Percentiles rank a stretch among this genome's conserved stretches.
Evolutionary conservation across 1,140 invertebrate species (phyloP).

Genomic region (Nasonia vitripennis): DNA sequence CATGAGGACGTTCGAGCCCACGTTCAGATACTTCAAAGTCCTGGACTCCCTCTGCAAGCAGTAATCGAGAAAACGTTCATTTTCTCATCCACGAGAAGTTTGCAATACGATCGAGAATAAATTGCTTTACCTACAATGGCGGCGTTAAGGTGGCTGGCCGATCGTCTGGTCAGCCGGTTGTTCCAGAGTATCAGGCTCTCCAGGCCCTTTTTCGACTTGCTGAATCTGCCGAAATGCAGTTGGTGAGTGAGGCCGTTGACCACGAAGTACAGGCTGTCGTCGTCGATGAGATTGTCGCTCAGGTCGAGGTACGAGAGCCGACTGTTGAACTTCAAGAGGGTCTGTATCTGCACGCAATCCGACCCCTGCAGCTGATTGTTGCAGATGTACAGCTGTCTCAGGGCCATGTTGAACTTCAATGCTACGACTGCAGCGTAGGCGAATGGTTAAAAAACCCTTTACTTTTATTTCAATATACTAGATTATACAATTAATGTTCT

Average conservation of each 20-base stretch:
- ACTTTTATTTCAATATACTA: neutral
- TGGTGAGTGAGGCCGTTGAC: slow-evolving; percentile 47
- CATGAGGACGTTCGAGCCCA: slow-evolving; percentile 25
- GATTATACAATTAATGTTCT: no score
- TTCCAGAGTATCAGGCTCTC: slow-evolving; percentile 43
- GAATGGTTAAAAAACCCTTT: neutral
- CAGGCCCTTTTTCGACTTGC: slow-evolving; percentile 43
- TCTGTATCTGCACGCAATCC: slow-evolving; percentile 42
- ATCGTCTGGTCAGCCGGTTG: slow-evolving; percentile 42
- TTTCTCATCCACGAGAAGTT: neutral
- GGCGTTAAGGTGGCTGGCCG: slow-evolving; percentile 41
- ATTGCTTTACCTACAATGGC: slow-evolving; percentile 55
- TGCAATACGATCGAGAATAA: neutral
- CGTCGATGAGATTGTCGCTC: slow-evolving; percentile 44
- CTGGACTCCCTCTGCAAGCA: slow-evolving; percentile 33
- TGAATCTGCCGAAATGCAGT: slow-evolving; percentile 46
- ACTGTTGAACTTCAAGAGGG: slow-evolving; percentile 47
- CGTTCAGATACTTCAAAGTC: slow-evolving; percentile 36
- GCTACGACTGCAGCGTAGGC: slow-evolving; percentile 22
- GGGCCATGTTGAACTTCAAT: slow-evolving; percentile 51
- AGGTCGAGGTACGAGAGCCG: slow-evolving; percentile 44
- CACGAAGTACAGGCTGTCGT: slow-evolving; percentile 39
- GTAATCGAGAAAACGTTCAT: neutral
- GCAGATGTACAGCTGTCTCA: slow-evolving; percentile 47
- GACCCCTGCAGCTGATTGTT: slow-evolving; percentile 33